Evolutionary conservation across 2,113 vertebrate species (phyloP), one percentile per base, ranked within the genome.

Genomic region (Artemisiospiza belli): DNA sequence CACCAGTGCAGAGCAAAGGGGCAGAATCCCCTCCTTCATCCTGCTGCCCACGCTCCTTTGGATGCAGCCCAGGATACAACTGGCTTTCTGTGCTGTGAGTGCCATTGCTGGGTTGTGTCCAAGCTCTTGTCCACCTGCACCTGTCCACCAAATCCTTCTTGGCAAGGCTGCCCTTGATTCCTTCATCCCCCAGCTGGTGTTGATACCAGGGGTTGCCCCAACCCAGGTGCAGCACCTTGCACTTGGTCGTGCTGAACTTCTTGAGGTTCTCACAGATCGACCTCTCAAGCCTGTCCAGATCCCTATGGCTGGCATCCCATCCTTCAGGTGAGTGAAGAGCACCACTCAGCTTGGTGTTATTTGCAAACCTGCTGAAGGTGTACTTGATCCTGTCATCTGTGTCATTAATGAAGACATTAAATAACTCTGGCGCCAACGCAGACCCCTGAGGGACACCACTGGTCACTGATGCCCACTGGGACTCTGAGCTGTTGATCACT

Each of bases 341-440:
- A 39, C 15, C 10, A 51, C 7, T 46, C 46, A 46, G 28, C 23
- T 67, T 59, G 44, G 27, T 67, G 37, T 17, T 28, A 54, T 15
- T n/a, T 39, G 69, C 33, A 46, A 52, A 61, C 23, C 8, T 39
- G 28, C 52, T 74, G 33, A 44, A 46, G 27, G 19, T 59, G 44
- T 27, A 37, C 52, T 66, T 10, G 15, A 21, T 54, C 20, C 28
- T 23, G n/a, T 33, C 15, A 7, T 24, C 28, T 62, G 47, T n/a
- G 66, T 46, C 28, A 39, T 37, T 22, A 59, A 46, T n/a, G 62
- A 68, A 61, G 46, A 30, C 5, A 39, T 20, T 24, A 74, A 14
- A 52, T n/a, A 75, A n/a, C 61, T 17, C 2, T 24, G 24, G 13
- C 39, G 11, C 23, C 19, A 39, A 6, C 2, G 25, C 0, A 1